A percentile compares a stretch with the other conserved stretches of the same genome.
phyloP scores from a whole-genome alignment of 2,113 vertebrate species.

The Dinomys branickii region DNA sequence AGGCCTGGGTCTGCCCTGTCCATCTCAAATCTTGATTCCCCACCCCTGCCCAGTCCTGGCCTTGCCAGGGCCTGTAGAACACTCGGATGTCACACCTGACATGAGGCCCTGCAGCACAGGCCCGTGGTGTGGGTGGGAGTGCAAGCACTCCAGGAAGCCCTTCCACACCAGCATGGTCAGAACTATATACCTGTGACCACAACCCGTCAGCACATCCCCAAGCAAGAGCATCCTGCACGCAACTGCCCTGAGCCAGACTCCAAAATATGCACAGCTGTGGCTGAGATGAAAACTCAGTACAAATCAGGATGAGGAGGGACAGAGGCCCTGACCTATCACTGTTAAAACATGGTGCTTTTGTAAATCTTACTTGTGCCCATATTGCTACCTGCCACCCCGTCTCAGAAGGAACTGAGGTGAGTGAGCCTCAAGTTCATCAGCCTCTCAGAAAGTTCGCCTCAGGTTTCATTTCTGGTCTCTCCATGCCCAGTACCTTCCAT shows the following conservation, averaged over 20 bases:
- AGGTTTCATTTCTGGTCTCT: not conserved
- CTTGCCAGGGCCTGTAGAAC: not conserved
- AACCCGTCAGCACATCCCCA: not conserved
- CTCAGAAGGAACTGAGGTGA: not conserved
- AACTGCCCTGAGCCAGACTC: not conserved
- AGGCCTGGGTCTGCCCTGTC: not conserved
- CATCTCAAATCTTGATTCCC: not conserved
- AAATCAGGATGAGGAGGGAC: not conserved
- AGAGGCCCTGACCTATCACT: not conserved
- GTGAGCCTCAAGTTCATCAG: not conserved
- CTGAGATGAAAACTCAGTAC: not conserved
- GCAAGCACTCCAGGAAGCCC: not conserved
- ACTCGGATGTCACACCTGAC: rapidly evolving
- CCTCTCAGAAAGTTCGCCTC: not conserved
- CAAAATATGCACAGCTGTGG: not conserved
- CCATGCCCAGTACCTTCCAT: not conserved
- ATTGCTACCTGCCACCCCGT: rapidly evolving
- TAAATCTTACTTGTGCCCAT: not conserved
- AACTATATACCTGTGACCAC: rapidly evolving
- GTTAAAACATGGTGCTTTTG: not conserved
- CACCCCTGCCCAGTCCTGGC: not conserved
- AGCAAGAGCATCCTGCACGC: not conserved
- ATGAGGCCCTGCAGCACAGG: rapidly evolving
- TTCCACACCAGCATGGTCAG: not conserved
- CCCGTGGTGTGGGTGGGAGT: rapidly evolving